These are phyloP conservation scores for Eupeodes latifasciatus DNA, from an alignment of 2,888 invertebrate species.

Conservation along the genomic window DNA sequence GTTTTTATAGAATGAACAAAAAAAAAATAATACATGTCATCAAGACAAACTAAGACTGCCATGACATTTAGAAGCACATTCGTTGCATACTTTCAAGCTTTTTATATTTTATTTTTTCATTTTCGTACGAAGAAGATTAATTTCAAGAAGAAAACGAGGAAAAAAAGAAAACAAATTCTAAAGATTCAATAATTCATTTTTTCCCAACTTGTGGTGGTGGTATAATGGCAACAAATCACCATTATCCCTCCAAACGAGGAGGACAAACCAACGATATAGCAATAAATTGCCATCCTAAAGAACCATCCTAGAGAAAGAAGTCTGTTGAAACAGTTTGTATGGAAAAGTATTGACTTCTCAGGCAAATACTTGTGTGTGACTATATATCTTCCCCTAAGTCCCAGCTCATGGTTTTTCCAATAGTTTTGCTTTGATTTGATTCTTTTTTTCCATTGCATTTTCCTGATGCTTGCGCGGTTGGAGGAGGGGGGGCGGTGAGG, in stretches of 20 bases:
- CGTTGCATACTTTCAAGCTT: not conserved
- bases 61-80: slow-evolving; percentile 4
- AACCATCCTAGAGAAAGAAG: slow-evolving; percentile 24
- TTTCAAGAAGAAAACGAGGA: not conserved
- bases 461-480: not conserved
- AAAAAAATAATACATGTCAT: not conserved
- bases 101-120: too few species aligned
- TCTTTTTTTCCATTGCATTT: not conserved
- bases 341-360: not conserved
- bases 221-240: slow-evolving; percentile 72
- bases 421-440: slow-evolving; percentile 22
- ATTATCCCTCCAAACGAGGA: slow-evolving; percentile 52
- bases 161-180: not conserved
- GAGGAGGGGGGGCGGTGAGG: too few species aligned
- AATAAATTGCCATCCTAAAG: slow-evolving; percentile 57
- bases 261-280: not conserved
- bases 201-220: slow-evolving; percentile 50
- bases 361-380: slow-evolving; percentile 14
- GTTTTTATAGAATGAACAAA: not conserved
- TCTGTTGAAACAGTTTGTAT: slow-evolving; percentile 28
- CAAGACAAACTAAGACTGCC: not conserved
- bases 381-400: slow-evolving; percentile 20
- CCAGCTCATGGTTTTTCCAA: slow-evolving; percentile 25
- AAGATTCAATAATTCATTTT: slow-evolving; percentile 67
- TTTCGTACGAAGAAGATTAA: not conserved